A percentile compares a stretch with the other conserved stretches of the same genome.
phyloP scores from a whole-genome alignment of 2,797 vertebrate species.

The Allobates femoralis region DNA sequence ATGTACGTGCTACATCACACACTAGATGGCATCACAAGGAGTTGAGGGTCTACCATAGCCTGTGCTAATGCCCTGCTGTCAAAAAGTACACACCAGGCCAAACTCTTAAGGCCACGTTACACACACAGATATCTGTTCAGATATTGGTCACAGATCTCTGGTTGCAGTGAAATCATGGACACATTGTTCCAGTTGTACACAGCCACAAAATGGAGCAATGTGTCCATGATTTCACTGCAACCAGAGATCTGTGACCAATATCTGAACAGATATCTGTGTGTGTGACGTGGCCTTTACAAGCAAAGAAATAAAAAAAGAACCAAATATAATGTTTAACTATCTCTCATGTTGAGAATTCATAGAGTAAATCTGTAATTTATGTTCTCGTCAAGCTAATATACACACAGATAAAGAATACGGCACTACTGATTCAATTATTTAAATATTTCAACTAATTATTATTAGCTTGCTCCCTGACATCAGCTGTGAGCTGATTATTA shows the following conservation, averaged over 20 bases:
- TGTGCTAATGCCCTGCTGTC: too few species aligned
- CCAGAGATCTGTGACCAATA: too few species aligned
- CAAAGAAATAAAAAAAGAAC: neutral
- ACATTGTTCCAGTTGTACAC: too few species aligned
- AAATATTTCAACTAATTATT: constrained; percentile 61
- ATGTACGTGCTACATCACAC: neutral
- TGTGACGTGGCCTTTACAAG: too few species aligned
- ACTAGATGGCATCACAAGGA: neutral
- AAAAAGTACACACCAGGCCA: neutral
- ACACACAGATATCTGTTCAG: too few species aligned
- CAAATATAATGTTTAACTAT: neutral
- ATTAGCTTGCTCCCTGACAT: constrained; percentile 57
- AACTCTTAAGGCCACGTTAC: too few species aligned
- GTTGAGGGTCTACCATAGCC: neutral
- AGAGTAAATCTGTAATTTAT: neutral
- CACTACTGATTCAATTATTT: constrained; percentile 48
- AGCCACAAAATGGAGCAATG: too few species aligned
- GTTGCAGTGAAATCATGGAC: too few species aligned
- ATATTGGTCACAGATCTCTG: too few species aligned
- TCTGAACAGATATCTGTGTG: too few species aligned
- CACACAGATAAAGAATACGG: constrained; percentile 31
- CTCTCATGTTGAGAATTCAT: neutral
- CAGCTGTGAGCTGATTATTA: constrained; percentile 56
- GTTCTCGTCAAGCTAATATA: constrained; percentile 27
- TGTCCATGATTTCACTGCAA: too few species aligned